phyloP scores from a whole-genome alignment of 2,113 vertebrate species.

The Arizona elegans region DNA sequence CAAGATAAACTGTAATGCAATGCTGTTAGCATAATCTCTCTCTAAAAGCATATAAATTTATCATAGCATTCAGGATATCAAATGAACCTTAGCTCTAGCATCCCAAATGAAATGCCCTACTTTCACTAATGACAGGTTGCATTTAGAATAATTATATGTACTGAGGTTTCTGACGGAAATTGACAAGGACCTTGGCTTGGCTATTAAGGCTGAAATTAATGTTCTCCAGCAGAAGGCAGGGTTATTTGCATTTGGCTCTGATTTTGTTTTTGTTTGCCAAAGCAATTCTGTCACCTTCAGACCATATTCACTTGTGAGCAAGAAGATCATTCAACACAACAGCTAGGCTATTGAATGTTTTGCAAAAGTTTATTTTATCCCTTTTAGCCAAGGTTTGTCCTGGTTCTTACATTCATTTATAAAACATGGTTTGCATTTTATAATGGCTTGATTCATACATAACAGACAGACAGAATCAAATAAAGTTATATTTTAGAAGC shows the following conservation, averaged over 20 bases:
- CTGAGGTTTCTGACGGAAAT: neutral
- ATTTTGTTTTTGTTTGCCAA: neutral
- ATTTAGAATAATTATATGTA: neutral
- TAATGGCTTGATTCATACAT: neutral
- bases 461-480: neutral
- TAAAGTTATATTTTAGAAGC: neutral
- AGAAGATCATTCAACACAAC: neutral
- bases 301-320: neutral
- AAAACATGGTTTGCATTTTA: neutral
- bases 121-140: neutral
- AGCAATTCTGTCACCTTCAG: neutral
- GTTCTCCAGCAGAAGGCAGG: neutral
- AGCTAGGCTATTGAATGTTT: neutral
- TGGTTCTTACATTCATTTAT: neutral
- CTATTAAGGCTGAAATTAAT: neutral
- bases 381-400: neutral
- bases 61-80: slow-evolving; percentile 24
- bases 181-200: slow-evolving; percentile 15
- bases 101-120: slow-evolving; percentile 27
- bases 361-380: neutral
- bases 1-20: slow-evolving; percentile 27
- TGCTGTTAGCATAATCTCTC: slow-evolving; percentile 24
- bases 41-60: slow-evolving; percentile 25
- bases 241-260: neutral
- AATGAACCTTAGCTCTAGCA: slow-evolving; percentile 8